phyloP scores from a whole-genome alignment of 2,797 vertebrate species.

The Orestias chungarensis region DNA sequence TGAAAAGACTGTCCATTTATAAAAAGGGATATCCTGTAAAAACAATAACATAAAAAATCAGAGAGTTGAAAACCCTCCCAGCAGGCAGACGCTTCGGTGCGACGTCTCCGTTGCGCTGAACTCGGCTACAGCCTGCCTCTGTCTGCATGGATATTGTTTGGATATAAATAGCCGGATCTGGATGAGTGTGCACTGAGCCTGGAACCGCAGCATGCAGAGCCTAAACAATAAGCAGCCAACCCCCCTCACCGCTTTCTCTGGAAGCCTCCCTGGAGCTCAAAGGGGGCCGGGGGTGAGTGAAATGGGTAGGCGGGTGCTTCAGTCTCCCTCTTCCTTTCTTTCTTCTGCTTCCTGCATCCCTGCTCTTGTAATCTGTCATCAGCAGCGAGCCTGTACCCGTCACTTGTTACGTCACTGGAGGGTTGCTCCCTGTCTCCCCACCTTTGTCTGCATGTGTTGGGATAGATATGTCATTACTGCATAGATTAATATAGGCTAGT shows the following conservation, averaged over 20 bases:
- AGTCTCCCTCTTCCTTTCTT: conserved; percentile 68
- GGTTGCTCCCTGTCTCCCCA: conserved; percentile 38
- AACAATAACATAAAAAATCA: conserved; percentile 25
- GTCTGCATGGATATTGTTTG: conserved; percentile 67
- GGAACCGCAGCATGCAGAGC: conserved; percentile 63
- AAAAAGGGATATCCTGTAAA: conserved; percentile 32
- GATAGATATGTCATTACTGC: conserved; percentile 32
- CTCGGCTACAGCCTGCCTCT: conserved; percentile 59
- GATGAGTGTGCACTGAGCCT: conserved; percentile 59
- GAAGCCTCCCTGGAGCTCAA: conserved; percentile 49
- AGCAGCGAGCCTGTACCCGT: conserved; percentile 37
- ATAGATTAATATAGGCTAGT: conserved; percentile 15
- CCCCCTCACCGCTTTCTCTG: conserved; percentile 58
- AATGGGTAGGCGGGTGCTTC: conserved; percentile 31
- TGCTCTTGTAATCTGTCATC: conserved; percentile 64
- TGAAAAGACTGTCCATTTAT: conserved; percentile 2
- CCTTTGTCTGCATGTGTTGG: conserved; percentile 30
- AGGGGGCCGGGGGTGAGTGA: conserved; percentile 4
- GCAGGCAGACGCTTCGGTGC: conserved; percentile 41
- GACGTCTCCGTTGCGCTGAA: conserved; percentile 60
- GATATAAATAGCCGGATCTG: conserved; percentile 74
- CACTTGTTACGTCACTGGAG: conserved; percentile 56
- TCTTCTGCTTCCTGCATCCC: conserved; percentile 68
- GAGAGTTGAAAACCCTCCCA: conserved; percentile 15
- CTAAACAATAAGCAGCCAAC: conserved; percentile 73